Evolutionary conservation across 1,140 invertebrate species (phyloP), one percentile per base, ranked within the genome.

Genomic region (Pachyrhynchus sulphureomaculatus): DNA sequence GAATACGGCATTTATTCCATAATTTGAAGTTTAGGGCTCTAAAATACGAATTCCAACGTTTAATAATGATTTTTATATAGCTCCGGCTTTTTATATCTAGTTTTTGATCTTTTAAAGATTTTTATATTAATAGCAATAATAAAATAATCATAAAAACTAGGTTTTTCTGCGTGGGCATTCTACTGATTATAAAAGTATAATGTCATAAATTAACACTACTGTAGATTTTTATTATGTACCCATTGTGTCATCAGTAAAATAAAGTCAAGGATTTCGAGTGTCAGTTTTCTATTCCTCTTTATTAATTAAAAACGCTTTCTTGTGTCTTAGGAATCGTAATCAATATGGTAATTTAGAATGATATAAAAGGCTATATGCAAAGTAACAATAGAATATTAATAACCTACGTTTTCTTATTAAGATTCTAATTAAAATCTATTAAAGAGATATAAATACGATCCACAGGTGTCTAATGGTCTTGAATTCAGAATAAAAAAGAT

Each of bases 381-480:
- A 47, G 15, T 44, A 62, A 62, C 60, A 62, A 62, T 55, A 36
- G 60, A 56, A 55, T 62, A 56, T 62, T 49, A 55, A 62, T 62
- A 62, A 44, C 60, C 15, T 41, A 42, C 39, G 39, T 53, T 53
- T 61, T 45, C 44, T 33, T 34, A 62, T 62, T 62, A 55, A 56
- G 60, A 55, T 48, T 55, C 42, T 62, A 62, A 62, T 62, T 62
- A 62, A 62, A 62, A 62, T 55, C 52, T 42, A 62, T 62, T 62
- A 62, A 62, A 36, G 32, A 51, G 41, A 20, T 60, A 58, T 52
- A 63, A 48, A 60, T 49, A 42, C 33, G 45, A 63, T 59, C 54
- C 44, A 48, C 60, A 63, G 65, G 60, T 63, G 65, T 66, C 60
- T 54, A 57, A 63, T 63, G 52, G 37, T 63, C 53, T 62, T 55